Base-by-base conservation (phyloP, 1,140 invertebrate species). In the Drosophila bipectinata region DNA sequence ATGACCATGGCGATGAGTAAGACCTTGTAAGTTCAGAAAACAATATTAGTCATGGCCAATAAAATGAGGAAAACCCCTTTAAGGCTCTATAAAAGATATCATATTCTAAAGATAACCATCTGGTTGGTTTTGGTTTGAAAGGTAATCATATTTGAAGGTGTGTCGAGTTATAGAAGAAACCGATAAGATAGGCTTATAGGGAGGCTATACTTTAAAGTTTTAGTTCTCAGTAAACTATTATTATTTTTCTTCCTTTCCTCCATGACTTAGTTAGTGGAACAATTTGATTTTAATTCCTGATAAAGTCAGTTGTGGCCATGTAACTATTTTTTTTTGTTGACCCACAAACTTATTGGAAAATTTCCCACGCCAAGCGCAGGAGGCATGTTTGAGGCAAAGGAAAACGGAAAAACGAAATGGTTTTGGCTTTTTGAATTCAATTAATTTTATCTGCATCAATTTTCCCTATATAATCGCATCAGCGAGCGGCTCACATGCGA, bases 371-470 rank as follows among this genome's bases (percentile, higher is more conserved):
- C 51, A 34, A 74, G 59, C 56, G 58, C 58, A 62, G 62, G 24
- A 45, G 15, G 34, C 58, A 63, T 28, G 49, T 56, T 54, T 21
- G 21, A 21, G 49, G 61, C 56, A 8, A 44, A 44, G 77, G 82
- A 77, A 73, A 61, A 66, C 61, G 77, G 44, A 77, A 74, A 69
- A 82, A 32, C 32, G 67, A 41, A 64, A 83, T 51, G 69, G 77
- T 73, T 74, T 87, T 87, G 84, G 74, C 82, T 85, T 82, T 84
- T 87, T 87, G 82, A 85, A 85, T 85, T 85, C 82, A 85, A 85
- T 85, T 85, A 85, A 85, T 85, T 85, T 85, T 87, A 85, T 85
- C 82, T 85, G 78, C 82, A 85, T 85, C 82, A 85, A 85, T 85
- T 85, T 85, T 78, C 78, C 78, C 82, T 82, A 87, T 85, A 85